A percentile compares a stretch with the other conserved stretches of the same genome.
phyloP scores from a whole-genome alignment of 1,140 invertebrate species.

The Ceratina japonica region DNA sequence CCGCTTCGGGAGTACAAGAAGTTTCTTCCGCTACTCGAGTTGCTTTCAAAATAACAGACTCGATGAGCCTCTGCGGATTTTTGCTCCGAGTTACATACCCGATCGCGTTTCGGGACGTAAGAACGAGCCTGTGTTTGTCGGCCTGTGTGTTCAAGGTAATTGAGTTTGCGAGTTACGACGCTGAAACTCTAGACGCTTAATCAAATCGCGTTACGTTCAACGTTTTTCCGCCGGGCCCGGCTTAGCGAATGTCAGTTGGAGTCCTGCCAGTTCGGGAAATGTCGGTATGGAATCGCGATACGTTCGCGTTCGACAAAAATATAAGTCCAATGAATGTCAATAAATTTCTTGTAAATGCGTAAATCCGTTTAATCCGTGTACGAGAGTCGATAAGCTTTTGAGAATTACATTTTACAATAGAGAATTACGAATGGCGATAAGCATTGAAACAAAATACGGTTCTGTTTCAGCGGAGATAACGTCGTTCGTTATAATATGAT shows the following conservation, averaged over 20 bases:
- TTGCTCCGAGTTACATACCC: background rate
- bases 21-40: conserved; percentile 1
- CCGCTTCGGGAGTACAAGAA: background rate
- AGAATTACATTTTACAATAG: background rate
- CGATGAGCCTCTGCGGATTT: background rate
- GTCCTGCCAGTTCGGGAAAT: too few relatives aligned
- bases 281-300: too few relatives aligned
- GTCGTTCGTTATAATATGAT: background rate
- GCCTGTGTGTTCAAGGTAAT: background rate
- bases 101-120: background rate
- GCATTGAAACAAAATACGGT: background rate
- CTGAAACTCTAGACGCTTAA: background rate
- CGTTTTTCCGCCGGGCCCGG: too few relatives aligned
- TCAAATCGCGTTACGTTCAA: too few relatives aligned
- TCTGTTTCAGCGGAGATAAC: background rate
- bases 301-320: too few relatives aligned
- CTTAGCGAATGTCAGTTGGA: too few relatives aligned
- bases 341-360: too few relatives aligned
- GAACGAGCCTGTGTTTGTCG: background rate
- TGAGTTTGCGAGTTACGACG: background rate
- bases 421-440: background rate
- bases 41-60: conserved; percentile 10
- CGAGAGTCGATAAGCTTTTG: background rate
- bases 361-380: too few relatives aligned
- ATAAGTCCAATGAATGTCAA: too few relatives aligned